Conservation (phyloP, 2,113 vertebrate species). For the Syngnathus typhle region DNA sequence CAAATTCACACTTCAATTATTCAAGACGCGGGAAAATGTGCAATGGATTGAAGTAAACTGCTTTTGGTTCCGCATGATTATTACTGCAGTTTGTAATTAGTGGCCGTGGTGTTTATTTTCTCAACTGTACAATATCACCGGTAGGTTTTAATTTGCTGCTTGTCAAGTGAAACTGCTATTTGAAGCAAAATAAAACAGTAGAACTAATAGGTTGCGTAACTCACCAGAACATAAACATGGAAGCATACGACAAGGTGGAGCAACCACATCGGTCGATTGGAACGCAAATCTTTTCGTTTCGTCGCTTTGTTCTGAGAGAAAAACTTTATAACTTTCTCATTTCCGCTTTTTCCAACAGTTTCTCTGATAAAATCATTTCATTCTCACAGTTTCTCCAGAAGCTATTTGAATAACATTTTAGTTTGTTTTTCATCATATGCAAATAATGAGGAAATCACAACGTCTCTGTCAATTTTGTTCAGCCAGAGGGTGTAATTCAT, state of each 20-base stretch:
- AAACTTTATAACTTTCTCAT: neutral
- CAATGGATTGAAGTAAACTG: neutral
- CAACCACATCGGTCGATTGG: neutral
- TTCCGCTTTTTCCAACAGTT: neutral
- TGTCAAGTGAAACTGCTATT: neutral
- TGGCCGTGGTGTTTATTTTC: neutral
- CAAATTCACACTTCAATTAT: neutral
- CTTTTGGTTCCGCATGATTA: neutral
- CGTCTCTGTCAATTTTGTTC: conserved; percentile 7
- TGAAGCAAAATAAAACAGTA: neutral
- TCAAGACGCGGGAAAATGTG: neutral
- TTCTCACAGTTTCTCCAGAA: neutral
- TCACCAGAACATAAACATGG: neutral
- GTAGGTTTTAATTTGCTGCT: neutral
- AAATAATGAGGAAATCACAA: conserved; percentile 3
- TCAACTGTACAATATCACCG: neutral
- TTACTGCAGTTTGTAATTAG: neutral
- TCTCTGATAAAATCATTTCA: neutral
- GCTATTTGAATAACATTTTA: conserved; percentile 2
- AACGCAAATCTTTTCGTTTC: neutral
- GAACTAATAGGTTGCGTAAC: neutral
- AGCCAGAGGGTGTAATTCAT: conserved; percentile 26
- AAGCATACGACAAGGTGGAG: neutral
- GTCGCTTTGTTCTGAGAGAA: neutral
- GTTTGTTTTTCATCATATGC: conserved; percentile 5